A percentile compares a stretch with the other conserved stretches of the same genome.
Conservation (phyloP, 2,797 vertebrate species). For the Coracias cyanogaster region DNA sequence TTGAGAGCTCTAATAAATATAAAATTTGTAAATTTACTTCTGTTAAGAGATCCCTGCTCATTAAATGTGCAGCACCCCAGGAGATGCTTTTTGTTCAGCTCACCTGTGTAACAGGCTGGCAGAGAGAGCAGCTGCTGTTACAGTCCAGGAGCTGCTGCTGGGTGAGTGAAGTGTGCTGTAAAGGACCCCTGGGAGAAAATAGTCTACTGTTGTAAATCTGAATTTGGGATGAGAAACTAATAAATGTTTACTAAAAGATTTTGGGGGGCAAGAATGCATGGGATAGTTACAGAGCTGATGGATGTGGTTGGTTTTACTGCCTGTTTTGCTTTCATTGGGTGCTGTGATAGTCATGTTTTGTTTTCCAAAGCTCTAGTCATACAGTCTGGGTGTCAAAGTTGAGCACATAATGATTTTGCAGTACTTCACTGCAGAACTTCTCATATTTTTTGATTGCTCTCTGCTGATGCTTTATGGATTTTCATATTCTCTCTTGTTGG, state of each 20-base stretch:
- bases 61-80: not conserved
- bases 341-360: not conserved
- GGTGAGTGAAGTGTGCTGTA: not conserved
- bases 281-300: not conserved
- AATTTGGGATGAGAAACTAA: not conserved
- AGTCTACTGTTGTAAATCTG: not conserved
- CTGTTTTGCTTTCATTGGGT: not conserved
- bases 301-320: not conserved
- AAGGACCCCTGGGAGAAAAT: not conserved
- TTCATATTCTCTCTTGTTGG: not conserved
- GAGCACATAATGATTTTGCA: not conserved
- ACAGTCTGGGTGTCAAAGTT: not conserved
- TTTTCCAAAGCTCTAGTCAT: not conserved
- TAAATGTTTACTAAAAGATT: not conserved
- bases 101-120: not conserved
- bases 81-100: constrained; percentile 4
- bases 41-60: not conserved
- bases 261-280: not conserved
- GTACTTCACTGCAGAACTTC: not conserved
- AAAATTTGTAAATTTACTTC: not conserved
- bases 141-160: not conserved
- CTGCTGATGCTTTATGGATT: not conserved
- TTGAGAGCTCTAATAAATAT: not conserved
- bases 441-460: not conserved
- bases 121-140: not conserved